phyloP scores from a whole-genome alignment of 2,797 vertebrate genomes.

The Neomorphus geoffroyi region DNA sequence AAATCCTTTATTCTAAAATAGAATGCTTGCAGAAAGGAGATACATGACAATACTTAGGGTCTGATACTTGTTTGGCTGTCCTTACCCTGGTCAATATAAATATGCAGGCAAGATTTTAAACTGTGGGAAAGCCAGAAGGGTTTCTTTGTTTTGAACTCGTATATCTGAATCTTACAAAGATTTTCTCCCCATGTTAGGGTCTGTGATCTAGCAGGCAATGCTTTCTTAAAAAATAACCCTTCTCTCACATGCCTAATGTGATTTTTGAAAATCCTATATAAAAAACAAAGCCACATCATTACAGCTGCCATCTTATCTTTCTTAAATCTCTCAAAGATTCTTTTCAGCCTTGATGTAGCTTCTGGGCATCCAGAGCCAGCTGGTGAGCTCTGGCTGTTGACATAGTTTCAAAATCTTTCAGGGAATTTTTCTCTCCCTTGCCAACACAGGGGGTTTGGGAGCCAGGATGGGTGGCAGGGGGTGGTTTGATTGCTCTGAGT shows the following conservation, averaged over 20 bases:
- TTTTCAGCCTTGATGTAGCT: neutral
- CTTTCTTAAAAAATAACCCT: neutral
- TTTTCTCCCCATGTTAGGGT: neutral
- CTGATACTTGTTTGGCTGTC: neutral
- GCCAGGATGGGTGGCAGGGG: too few relatives aligned
- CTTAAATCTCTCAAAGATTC: neutral
- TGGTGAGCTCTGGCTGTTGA: slow-evolving; percentile 3
- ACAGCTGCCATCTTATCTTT: neutral
- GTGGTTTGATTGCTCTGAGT: too few relatives aligned
- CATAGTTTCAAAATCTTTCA: too few relatives aligned
- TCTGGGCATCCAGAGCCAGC: neutral
- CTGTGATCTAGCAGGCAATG: neutral
- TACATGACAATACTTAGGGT: neutral
- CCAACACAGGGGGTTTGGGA: too few relatives aligned
- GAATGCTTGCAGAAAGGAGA: neutral
- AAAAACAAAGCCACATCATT: neutral
- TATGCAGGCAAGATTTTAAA: neutral
- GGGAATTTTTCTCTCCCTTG: too few relatives aligned
- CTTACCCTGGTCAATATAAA: neutral
- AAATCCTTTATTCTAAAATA: slow-evolving; percentile 28
- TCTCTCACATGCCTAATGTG: neutral
- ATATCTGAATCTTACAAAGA: neutral
- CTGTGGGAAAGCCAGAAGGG: neutral
- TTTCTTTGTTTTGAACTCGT: neutral
- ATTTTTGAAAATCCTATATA: neutral